Percentiles rank a stretch among this genome's conserved stretches.
Evolutionary conservation across 1,140 invertebrate species (phyloP).

Genomic region (Neotoxoptera formosana): DNA sequence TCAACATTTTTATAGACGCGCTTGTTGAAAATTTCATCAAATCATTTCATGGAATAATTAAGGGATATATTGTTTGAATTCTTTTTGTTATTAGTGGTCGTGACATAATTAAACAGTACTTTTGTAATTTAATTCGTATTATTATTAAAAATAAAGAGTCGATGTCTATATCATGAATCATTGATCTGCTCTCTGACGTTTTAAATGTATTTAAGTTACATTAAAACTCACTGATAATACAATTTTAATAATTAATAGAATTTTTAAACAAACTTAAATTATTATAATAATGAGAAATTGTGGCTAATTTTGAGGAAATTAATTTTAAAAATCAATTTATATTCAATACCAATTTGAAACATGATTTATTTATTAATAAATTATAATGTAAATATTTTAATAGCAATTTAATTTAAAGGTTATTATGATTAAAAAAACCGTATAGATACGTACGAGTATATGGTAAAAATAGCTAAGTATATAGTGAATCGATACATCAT

Average conservation of each 20-base stretch:
- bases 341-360: background rate
- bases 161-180: background rate
- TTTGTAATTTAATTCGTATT: background rate
- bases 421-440: background rate
- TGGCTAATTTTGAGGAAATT: background rate
- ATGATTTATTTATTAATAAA: background rate
- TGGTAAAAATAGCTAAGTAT: background rate
- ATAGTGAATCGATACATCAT: background rate
- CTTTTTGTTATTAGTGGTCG: background rate
- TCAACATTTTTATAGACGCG: no score
- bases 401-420: background rate
- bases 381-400: background rate
- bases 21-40: no score
- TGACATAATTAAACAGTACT: background rate
- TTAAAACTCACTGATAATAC: background rate
- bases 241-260: background rate
- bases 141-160: background rate
- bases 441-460: background rate
- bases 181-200: background rate
- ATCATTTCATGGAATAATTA: no score
- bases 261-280: background rate
- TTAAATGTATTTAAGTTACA: background rate
- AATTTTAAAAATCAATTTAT: background rate
- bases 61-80: no score
- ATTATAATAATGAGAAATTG: background rate